Conservation (phyloP, 2,888 invertebrate genomes). For the Leptarthrus brevirostris region DNA sequence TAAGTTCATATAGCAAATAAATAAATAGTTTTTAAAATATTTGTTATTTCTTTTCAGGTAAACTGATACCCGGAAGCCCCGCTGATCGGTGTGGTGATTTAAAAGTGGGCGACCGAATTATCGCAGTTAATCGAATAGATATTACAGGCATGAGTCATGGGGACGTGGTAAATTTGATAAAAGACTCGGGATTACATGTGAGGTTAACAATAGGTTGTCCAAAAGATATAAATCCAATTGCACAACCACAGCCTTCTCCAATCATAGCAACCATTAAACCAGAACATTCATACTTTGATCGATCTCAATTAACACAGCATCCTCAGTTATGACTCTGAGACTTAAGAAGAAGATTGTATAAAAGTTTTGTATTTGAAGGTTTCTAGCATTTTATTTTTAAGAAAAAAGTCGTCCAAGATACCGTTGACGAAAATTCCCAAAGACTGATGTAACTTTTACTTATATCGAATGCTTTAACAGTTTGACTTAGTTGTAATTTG, state of each 20-base stretch:
- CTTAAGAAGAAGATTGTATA: constrained; percentile 64
- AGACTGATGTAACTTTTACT: constrained; percentile 19
- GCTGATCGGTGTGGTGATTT: constrained; percentile 92
- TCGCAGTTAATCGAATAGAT: constrained; percentile 93
- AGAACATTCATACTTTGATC: constrained; percentile 56
- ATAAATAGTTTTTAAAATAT: background rate
- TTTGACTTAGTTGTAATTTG: constrained; percentile 6
- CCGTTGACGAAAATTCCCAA: constrained; percentile 30
- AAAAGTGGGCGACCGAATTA: constrained; percentile 93
- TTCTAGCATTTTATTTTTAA: constrained; percentile 51
- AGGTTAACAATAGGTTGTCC: constrained; percentile 78
- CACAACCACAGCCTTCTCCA: constrained; percentile 55
- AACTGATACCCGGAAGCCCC: constrained; percentile 94
- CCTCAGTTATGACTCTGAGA: constrained; percentile 68
- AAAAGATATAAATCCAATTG: constrained; percentile 56
- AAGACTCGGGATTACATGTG: constrained; percentile 93
- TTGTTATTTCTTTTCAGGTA: constrained; percentile 76
- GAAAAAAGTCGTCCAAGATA: constrained; percentile 6
- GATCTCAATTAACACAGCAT: constrained; percentile 59
- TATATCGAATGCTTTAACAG: constrained; percentile 13
- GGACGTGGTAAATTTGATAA: constrained; percentile 96
- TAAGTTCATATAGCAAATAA: constrained; percentile 59
- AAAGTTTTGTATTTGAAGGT: constrained; percentile 62
- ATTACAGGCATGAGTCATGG: constrained; percentile 94
- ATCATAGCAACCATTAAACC: constrained; percentile 52